A percentile compares a stretch with the other conserved stretches of the same genome.
Conservation (phyloP, 1,140 invertebrate species). For the Phenacoccus solenopsis region DNA sequence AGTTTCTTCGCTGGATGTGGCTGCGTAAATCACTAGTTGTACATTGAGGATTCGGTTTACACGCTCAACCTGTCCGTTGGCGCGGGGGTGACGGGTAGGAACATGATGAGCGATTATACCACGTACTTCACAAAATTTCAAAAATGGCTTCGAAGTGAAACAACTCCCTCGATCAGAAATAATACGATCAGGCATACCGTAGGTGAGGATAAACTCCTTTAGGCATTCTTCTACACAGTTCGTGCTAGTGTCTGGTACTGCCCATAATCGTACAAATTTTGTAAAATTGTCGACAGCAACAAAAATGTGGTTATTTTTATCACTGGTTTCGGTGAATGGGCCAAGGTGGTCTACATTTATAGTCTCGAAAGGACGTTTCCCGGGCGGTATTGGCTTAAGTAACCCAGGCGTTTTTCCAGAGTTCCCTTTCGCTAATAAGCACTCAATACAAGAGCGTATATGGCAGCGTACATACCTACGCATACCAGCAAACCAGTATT, state of each 20-base stretch:
- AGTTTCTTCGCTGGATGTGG: neutral
- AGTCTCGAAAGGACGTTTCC: neutral
- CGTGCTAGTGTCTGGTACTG: neutral
- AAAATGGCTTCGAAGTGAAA: neutral
- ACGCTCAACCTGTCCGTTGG: slow-evolving; percentile 7
- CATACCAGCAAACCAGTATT: neutral
- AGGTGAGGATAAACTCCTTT: neutral
- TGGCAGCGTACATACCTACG: neutral
- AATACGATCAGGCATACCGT: neutral
- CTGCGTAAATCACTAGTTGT: neutral
- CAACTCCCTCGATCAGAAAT: neutral
- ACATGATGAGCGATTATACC: neutral
- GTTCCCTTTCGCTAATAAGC: neutral
- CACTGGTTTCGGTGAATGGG: neutral
- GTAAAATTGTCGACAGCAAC: slow-evolving; percentile 7
- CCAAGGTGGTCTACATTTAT: neutral
- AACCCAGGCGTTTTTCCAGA: neutral
- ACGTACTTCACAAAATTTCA: neutral
- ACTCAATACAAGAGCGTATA: neutral
- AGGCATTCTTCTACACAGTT: neutral
- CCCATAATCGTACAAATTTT: neutral
- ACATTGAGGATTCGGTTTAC: neutral
- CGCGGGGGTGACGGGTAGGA: neutral
- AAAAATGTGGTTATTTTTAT: neutral
- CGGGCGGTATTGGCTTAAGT: neutral